Evolutionary conservation across 1,140 invertebrate species (phyloP).

Genomic region (fruit fly (Drosophila melanogaster)): Release_6_plus_ISO1_MT NC_004354.4:3004001-3004500

Average conservation of each 20-base stretch:
- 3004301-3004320: slow-evolving; percentile 61
- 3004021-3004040: not conserved
- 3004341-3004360: slow-evolving; percentile 41
- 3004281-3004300: slow-evolving; percentile 61
- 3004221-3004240: not conserved
- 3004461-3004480: not conserved
- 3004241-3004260: slow-evolving; percentile 28
- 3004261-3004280: slow-evolving; percentile 41
- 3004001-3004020: slow-evolving; percentile 10
- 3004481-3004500: not conserved
- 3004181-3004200: slow-evolving; percentile 20
- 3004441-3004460: not conserved
- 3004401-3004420: slow-evolving; percentile 6
- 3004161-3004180: slow-evolving; percentile 31
- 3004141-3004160: slow-evolving; percentile 52
- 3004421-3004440: not conserved
- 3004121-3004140: slow-evolving; percentile 26
- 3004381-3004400: slow-evolving; percentile 37
- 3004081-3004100: slow-evolving; percentile 13
- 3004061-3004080: slow-evolving; percentile 24
- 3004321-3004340: slow-evolving; percentile 42
- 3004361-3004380: slow-evolving; percentile 64
- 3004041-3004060: not conserved
- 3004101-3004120: slow-evolving; percentile 15
- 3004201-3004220: not conserved